Conservation (phyloP, 2,113 vertebrate genomes). For the Typhlomys cinereus region DNA sequence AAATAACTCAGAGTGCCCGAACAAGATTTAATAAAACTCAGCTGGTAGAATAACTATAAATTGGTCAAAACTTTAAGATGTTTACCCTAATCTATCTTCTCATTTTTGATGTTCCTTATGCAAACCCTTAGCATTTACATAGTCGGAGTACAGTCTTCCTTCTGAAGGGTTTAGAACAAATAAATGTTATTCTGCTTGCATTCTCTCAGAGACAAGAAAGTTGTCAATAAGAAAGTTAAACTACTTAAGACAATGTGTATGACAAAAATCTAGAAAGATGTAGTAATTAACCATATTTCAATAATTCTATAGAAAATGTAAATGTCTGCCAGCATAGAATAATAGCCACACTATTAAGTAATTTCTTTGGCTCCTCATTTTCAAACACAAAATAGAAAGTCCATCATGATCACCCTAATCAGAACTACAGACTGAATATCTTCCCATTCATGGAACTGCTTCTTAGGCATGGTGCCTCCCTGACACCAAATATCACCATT, state of each 20-base stretch:
- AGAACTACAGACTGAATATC: not conserved
- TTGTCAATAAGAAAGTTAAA: constrained; percentile 19
- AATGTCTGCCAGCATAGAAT: not conserved
- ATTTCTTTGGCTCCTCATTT: constrained; percentile 28
- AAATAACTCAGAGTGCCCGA: not conserved
- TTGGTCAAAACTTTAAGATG: not conserved
- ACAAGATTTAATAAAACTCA: not conserved
- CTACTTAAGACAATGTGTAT: constrained; percentile 18
- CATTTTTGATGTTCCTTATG: constrained; percentile 24
- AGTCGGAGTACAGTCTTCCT: not conserved
- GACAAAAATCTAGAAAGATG: constrained; percentile 13
- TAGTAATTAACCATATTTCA: not conserved
- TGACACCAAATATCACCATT: not conserved
- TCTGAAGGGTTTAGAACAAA: not conserved
- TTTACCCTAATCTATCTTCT: not conserved
- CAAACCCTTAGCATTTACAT: not conserved
- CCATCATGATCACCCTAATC: not conserved
- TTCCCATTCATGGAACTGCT: not conserved
- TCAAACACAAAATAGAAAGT: not conserved
- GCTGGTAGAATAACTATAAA: constrained; percentile 39
- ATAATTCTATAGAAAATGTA: not conserved
- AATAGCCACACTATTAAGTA: not conserved
- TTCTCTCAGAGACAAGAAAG: not conserved
- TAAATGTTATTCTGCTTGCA: constrained; percentile 27
- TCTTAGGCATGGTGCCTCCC: not conserved